Percentiles rank a stretch among this genome's conserved stretches.
Evolutionary conservation across 2,888 invertebrate genomes (phyloP).

Genomic region (Drosophila mettleri): DNA sequence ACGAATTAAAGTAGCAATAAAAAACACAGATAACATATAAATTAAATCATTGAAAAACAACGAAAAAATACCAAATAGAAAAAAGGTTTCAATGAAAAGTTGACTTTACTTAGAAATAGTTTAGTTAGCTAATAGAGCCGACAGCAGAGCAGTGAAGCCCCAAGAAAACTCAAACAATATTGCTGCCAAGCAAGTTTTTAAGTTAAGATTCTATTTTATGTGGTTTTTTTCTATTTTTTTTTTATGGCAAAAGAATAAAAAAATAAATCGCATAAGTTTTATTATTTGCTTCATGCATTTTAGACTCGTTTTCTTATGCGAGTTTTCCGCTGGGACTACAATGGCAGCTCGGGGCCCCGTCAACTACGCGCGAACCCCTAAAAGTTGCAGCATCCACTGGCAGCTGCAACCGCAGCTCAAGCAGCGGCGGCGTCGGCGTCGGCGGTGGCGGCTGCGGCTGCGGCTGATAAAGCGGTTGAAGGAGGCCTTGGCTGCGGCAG

Average conservation of each 20-base stretch:
- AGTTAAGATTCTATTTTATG: conserved; percentile 25
- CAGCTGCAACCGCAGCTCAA: conserved; percentile 7
- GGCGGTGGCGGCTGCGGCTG: not conserved
- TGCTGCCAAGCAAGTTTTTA: conserved; percentile 33
- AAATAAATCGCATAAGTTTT: conserved; percentile 6
- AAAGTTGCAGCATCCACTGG: conserved; percentile 4
- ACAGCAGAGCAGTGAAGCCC: not conserved
- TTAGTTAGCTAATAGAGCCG: conserved; percentile 2
- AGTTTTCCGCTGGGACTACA: conserved; percentile 22
- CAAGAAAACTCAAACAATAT: not conserved
- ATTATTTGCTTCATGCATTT: conserved; percentile 30
- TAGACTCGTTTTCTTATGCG: conserved; percentile 23
- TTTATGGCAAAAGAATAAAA: not conserved
- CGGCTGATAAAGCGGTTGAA: too few relatives aligned
- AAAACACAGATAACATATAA: too few relatives aligned
- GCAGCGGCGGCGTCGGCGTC: conserved; percentile 7
- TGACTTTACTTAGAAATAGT: not conserved
- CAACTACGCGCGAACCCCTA: conserved; percentile 7
- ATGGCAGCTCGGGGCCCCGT: conserved; percentile 4
- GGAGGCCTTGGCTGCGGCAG: not conserved
- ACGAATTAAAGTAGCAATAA: too few relatives aligned
- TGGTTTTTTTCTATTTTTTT: not conserved
- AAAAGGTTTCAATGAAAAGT: not conserved
- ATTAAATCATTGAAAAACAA: not conserved
- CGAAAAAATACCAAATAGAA: too few relatives aligned